phyloP scores from a whole-genome alignment of 2,113 vertebrate species.

The Gnathonemus longibarbis region DNA sequence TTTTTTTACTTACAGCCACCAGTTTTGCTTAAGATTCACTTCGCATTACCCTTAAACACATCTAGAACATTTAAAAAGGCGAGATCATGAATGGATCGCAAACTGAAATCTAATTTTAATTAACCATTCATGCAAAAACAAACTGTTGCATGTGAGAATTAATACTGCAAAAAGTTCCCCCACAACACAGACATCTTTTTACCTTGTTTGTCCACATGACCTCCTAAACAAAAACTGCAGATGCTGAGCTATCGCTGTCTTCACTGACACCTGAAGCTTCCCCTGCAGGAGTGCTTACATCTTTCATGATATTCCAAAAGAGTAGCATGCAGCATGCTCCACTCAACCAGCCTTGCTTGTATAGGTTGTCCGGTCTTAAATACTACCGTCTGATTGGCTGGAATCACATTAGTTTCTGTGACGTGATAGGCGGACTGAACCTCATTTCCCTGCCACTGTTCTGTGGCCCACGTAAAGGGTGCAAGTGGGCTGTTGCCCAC shows the following conservation, averaged over 20 bases:
- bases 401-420: not conserved
- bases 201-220: not conserved
- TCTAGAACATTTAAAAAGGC: not conserved
- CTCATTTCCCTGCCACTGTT: not conserved
- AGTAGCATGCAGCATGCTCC: not conserved
- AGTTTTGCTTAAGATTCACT: not conserved
- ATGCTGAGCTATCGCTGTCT: not conserved
- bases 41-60: not conserved
- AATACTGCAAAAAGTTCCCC: no score
- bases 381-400: not conserved
- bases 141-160: not conserved
- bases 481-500: not conserved
- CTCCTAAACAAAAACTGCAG: not conserved
- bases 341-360: not conserved
- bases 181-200: not conserved
- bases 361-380: not conserved
- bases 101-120: not conserved
- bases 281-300: not conserved
- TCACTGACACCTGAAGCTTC: not conserved
- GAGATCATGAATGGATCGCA: not conserved
- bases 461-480: not conserved
- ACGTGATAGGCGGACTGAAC: not conserved
- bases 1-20: not conserved
- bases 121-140: not conserved
- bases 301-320: not conserved